phyloP scores from a whole-genome alignment of 2,888 invertebrate species.

The Schrankia costaestrigalis region DNA sequence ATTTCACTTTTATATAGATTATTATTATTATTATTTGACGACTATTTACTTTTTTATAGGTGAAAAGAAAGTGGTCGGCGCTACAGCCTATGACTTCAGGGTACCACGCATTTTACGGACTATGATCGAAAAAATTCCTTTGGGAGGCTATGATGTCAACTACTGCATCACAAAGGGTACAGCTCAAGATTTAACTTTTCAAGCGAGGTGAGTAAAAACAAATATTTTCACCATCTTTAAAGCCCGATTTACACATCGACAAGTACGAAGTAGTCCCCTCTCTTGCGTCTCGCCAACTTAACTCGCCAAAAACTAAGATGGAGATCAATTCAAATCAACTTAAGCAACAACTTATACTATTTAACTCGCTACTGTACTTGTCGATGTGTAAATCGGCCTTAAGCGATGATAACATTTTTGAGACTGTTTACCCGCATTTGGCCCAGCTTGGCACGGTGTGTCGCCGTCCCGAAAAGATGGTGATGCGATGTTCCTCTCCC shows the following conservation, averaged over 20 bases:
- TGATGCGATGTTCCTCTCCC: too few species aligned
- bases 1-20: background rate
- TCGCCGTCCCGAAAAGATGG: too few species aligned
- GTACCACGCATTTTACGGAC: conserved; percentile 83
- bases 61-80: conserved; percentile 85
- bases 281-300: background rate
- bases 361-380: too few species aligned
- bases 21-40: background rate
- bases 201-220: conserved; percentile 77
- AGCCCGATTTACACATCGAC: background rate
- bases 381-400: too few species aligned
- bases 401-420: too few species aligned
- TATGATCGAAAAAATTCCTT: conserved; percentile 84
- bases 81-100: conserved; percentile 87
- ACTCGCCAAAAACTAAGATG: too few species aligned
- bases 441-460: too few species aligned
- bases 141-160: conserved; percentile 90
- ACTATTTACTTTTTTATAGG: conserved; percentile 63
- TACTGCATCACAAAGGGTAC: conserved; percentile 86
- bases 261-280: background rate
- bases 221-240: background rate
- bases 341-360: too few species aligned
- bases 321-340: too few species aligned
- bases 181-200: conserved; percentile 79
- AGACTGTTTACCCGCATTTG: too few species aligned